Evolutionary conservation across 2,113 vertebrate genomes (phyloP), one percentile per base, ranked within the genome.

Genomic region (Scomber scombrus): DNA sequence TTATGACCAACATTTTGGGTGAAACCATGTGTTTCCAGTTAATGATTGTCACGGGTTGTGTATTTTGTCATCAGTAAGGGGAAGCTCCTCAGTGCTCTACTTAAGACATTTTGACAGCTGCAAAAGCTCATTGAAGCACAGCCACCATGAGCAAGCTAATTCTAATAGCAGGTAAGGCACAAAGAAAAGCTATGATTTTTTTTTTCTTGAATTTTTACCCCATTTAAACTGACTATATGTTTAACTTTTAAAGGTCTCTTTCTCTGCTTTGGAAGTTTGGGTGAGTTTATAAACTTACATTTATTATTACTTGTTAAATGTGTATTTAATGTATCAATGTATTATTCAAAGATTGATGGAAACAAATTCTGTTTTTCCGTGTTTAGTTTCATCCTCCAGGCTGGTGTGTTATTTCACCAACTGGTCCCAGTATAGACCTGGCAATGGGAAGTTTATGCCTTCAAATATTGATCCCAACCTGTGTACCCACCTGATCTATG

Each of bases 321-420:
- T 57, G 1, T 0, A 11, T 0, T 29, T 10, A 29, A 40, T 1
- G 57, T 0, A 26, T 65, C 46, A 23, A n/a, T n/a, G 1, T 26
- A 14, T 49, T 57, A 9, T 18, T 13, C 5, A 19, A 34, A 29
- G 2, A 34, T 50, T 1, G 51, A 64, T 58, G 3, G 47, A 62
- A 57, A 29, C 5, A 13, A 15, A 10, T 9, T 47, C 1, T 75
- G 3, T 29, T 69, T 3, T 47, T 45, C 18, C 5, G 1, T 62
- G 12, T 65, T 63, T 15, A 89, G 97, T 91, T 13, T 89, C 93
- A 54, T 89, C 95, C 68, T 91, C 90, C 66, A 92, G 96, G 87
- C 92, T 97, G 68, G 92, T 91, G 43, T 97, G 96, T 66, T 97
- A 97, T 86, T 96, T 95, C 87, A 95, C 94, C 78, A 97, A 95